Percentiles rank a stretch among this genome's conserved stretches.
phyloP scores from a whole-genome alignment of 2,113 vertebrate genomes.

The Gymnocephalus cernua region DNA sequence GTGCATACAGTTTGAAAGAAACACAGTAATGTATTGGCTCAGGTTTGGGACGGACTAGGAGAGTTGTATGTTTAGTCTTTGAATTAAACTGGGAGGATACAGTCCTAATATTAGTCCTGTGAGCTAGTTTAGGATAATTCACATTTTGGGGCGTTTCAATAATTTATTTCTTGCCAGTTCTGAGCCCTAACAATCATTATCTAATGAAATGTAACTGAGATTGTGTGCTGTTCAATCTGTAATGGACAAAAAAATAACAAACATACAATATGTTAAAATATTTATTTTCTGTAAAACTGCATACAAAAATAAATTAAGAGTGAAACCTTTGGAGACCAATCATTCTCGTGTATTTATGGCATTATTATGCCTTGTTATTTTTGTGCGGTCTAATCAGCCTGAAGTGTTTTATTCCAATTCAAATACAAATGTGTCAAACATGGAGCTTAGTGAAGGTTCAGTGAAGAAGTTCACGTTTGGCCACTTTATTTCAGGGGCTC shows the following conservation, averaged over 20 bases:
- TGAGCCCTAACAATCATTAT: slow-evolving; percentile 23
- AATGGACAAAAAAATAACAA: slow-evolving; percentile 5
- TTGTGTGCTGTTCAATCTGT: background rate
- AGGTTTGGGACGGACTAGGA: background rate
- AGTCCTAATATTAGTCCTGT: background rate
- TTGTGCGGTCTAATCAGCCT: background rate
- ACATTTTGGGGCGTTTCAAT: slow-evolving; percentile 23
- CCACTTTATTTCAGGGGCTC: too few species aligned
- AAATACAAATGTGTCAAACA: background rate
- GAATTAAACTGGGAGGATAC: background rate
- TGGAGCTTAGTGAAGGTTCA: background rate
- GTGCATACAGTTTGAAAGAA: background rate
- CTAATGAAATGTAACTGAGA: slow-evolving; percentile 1
- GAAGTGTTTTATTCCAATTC: background rate
- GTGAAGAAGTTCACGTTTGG: too few species aligned
- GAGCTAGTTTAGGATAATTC: slow-evolving; percentile 4
- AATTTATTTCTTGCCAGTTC: slow-evolving; percentile 12
- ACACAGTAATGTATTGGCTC: background rate
- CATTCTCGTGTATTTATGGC: slow-evolving; percentile 10
- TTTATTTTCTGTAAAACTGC: slow-evolving; percentile 20
- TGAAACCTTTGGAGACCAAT: slow-evolving; percentile 27
- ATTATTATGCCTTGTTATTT: slow-evolving; percentile 12
- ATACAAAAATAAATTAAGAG: slow-evolving; percentile 25
- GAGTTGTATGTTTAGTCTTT: background rate
- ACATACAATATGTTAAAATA: slow-evolving; percentile 2